phyloP scores from a whole-genome alignment of 1,140 invertebrate species.

The Nixonia krombeini region DNA sequence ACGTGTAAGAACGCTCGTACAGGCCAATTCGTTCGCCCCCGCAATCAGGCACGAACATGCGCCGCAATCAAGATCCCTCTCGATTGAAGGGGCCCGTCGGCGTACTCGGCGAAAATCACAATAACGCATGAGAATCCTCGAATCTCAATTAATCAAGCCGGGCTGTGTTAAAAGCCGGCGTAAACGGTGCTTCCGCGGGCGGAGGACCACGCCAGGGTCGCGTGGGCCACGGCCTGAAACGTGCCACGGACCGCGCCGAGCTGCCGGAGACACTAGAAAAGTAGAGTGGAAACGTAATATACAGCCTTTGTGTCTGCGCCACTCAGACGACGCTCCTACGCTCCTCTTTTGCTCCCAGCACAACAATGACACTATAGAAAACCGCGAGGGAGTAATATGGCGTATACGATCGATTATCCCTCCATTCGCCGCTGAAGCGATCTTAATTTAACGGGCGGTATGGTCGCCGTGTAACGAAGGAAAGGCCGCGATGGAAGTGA shows the following conservation, averaged over 20 bases:
- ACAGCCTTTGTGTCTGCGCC: conserved; percentile 57
- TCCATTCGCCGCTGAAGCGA: conserved; percentile 18
- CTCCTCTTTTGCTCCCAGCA: conserved; percentile 25
- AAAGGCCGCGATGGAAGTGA: no score
- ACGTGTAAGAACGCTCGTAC: no score
- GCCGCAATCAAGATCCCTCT: conserved; percentile 2
- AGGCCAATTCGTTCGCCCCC: no score
- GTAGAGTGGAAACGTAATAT: conserved; percentile 66
- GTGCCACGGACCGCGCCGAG: conserved; percentile 8
- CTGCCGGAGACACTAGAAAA: conserved; percentile 51
- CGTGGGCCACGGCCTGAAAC: no score
- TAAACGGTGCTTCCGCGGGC: conserved; percentile 3
- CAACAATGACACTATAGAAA: conserved; percentile 69
- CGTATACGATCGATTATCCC: conserved; percentile 63
- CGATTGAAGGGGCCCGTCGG: not conserved
- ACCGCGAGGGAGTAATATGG: conserved; percentile 52
- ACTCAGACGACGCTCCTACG: conserved; percentile 47
- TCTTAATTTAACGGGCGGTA: no score
- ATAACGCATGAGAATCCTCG: conserved; percentile 4
- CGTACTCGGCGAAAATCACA: not conserved
- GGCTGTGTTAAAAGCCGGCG: not conserved
- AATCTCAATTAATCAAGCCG: conserved; percentile 2
- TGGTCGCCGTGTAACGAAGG: no score
- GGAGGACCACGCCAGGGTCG: no score
- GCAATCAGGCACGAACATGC: not conserved